Base-by-base conservation (phyloP, 37 sponge, comb jelly and placozoan genomes). In the Amphimedon queenslandica region DNA sequence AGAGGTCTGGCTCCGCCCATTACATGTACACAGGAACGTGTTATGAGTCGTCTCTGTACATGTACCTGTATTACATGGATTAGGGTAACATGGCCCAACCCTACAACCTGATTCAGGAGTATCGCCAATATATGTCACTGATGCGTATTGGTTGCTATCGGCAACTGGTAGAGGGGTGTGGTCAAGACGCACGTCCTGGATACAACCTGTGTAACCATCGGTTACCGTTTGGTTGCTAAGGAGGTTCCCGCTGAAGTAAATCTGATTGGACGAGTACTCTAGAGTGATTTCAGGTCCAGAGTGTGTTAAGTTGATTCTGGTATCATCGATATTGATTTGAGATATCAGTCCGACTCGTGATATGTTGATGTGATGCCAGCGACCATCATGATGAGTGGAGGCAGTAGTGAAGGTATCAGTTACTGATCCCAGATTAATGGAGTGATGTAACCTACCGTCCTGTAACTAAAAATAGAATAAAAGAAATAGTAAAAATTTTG, bases 101-200 rank as follows among this genome's bases (percentile, higher is more conserved):
- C 33, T 65, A 39, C 85, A 84, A 3, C 74, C 70, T 5, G 40
- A n/a, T 6, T 39, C 39, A 16, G 38, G 40, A 23, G 0, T 8
- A 24, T 3, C 18, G 4, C 76, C 81, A 31, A 28, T 47, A 64
- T 70, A 80, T 0, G 29, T 37, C 30, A 87, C 77, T 57, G 42
- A 57, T 25, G 81, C 81, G 56, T 76, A 76, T 31, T 71, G 33
- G 75, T 80, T 87, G 24, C 77, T 27, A 34, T 58, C 67, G 13
- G 30, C n/a, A 31, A 72, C 69, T 1, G 87, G 87, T 6, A 87
- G 73, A 1, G 55, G 36, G 32, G 61, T 66, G 8, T 39, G 57
- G 40, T 76, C 66, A 0, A 87, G 31, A 39, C 87, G 68, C 56
- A 87, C 70, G 40, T 87, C 81, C 13, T 86, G 64, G 3, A 87